phyloP scores from a whole-genome alignment of 2,113 vertebrate genomes.

The Laticauda laticaudata region DNA sequence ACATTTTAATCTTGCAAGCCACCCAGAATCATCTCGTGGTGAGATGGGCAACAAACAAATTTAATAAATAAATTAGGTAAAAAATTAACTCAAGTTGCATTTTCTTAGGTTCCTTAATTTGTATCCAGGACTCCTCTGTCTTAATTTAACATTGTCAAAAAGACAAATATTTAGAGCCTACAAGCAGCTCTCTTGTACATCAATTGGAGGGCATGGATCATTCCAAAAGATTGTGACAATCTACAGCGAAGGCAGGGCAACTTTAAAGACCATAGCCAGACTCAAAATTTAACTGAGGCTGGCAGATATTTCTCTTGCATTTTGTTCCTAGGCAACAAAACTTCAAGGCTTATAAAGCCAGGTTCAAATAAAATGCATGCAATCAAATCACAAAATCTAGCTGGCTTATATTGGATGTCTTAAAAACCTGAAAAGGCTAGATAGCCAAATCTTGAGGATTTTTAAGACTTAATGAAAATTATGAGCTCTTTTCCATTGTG shows the following conservation, averaged over 20 bases:
- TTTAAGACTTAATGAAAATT: not conserved
- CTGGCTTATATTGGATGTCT: not conserved
- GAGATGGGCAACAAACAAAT: not conserved
- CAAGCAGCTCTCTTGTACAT: not conserved
- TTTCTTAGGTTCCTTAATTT: not conserved
- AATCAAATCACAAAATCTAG: constrained; percentile 21
- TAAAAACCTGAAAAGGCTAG: not conserved
- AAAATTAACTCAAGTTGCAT: not conserved
- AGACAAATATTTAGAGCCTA: not conserved
- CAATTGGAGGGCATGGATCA: not conserved
- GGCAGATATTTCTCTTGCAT: not conserved
- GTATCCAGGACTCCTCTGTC: not conserved
- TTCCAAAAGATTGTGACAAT: not conserved
- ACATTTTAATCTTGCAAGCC: not conserved
- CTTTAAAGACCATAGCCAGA: not conserved
- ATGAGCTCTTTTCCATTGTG: not conserved
- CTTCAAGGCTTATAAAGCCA: constrained; percentile 5
- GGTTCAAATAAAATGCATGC: not conserved
- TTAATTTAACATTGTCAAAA: not conserved
- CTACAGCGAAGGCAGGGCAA: not conserved
- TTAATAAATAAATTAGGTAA: not conserved
- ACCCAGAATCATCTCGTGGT: not conserved
- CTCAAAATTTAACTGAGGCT: constrained; percentile 13
- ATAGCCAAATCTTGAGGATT: not conserved
- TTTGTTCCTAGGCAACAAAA: not conserved